Evolutionary conservation across 1,140 invertebrate genomes (phyloP).

Genomic region (Platorchestia sp.): DNA sequence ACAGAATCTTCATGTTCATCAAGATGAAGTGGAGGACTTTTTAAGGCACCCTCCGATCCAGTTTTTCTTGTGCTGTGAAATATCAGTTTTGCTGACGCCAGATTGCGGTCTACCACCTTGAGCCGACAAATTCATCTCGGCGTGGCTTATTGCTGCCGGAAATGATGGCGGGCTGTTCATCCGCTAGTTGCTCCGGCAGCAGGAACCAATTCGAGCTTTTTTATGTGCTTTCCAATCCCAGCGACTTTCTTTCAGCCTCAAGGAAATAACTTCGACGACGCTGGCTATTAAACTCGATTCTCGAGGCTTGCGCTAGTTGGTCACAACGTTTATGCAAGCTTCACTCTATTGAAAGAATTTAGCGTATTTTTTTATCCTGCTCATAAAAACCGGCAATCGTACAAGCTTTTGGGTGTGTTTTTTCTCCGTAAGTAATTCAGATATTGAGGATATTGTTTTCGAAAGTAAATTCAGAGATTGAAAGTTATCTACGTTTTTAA

Average conservation of each 20-base stretch:
- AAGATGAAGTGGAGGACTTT: neutral
- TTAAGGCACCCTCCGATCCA: neutral
- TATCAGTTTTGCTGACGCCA: neutral
- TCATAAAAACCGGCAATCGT: neutral
- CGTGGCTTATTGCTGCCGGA: neutral
- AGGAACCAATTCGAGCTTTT: neutral
- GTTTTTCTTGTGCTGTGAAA: neutral
- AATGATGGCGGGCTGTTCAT: neutral
- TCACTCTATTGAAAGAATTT: neutral
- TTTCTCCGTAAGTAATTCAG: neutral
- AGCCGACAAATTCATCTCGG: neutral
- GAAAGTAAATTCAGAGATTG: neutral
- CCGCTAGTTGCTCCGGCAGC: constrained; percentile 4
- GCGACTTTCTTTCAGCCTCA: neutral
- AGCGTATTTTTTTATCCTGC: neutral
- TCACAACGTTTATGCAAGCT: neutral
- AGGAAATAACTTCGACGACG: neutral
- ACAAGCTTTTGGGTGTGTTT: neutral
- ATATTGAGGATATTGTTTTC: neutral
- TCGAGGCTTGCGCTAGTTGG: neutral
- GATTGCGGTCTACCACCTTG: neutral
- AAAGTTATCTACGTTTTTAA: neutral
- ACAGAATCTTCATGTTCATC: neutral
- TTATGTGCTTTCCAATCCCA: neutral
- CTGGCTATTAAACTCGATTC: neutral